Percentiles rank a stretch among this genome's conserved stretches.
Evolutionary conservation across 2,888 invertebrate species (phyloP).

Genomic region (Strigamia transsilvanica): DNA sequence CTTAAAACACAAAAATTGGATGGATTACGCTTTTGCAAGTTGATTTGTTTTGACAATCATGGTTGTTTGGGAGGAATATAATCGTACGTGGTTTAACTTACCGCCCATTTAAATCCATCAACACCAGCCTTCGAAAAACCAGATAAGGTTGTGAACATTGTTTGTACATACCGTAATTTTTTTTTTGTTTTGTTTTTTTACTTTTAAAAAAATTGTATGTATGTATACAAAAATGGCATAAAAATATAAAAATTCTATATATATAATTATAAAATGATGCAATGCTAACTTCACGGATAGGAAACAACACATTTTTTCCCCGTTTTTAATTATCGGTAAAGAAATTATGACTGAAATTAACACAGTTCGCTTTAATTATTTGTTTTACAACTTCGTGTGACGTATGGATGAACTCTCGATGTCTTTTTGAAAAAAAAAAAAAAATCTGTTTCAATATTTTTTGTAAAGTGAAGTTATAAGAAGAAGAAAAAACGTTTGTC

Average conservation of each 20-base stretch:
- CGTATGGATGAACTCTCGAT: too few species aligned
- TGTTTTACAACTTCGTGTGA: not conserved
- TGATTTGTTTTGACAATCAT: not conserved
- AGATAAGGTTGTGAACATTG: conserved; percentile 4
- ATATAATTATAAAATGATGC: not conserved
- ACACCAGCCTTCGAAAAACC: not conserved
- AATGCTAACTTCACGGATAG: not conserved
- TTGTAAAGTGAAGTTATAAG: not conserved
- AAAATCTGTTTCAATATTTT: not conserved
- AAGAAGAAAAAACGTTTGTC: not conserved
- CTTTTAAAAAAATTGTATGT: conserved; percentile 14
- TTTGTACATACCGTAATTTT: conserved; percentile 29
- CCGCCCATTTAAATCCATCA: not conserved
- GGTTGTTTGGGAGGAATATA: not conserved
- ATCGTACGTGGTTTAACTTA: not conserved
- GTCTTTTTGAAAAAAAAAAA: not conserved
- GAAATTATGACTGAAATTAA: not conserved
- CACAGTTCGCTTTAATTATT: not conserved
- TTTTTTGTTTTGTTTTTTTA: conserved; percentile 17
- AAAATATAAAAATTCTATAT: conserved; percentile 23
- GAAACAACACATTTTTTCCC: not conserved
- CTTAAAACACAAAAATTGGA: too few species aligned
- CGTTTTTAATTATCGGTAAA: not conserved
- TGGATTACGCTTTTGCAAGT: too few species aligned
- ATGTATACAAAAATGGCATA: conserved; percentile 33